Percentiles rank a stretch among this genome's conserved stretches.
These are phyloP conservation scores for Enteromius viviparus DNA, from an alignment of 2,797 vertebrate genomes.

Conservation along the genomic window DNA sequence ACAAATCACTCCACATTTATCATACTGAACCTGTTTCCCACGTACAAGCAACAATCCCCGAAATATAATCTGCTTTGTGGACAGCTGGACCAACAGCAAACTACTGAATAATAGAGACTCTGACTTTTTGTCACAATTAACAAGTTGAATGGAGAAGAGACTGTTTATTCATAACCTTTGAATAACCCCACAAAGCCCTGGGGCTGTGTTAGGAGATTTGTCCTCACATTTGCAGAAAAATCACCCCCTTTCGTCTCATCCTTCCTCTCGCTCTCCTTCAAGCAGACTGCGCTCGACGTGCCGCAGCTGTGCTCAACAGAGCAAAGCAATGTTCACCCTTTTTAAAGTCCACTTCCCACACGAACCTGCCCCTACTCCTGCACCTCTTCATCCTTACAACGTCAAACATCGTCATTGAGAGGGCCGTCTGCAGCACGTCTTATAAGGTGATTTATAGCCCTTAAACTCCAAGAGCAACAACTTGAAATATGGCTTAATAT, in stretches of 20 bases:
- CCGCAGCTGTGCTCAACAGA: slow-evolving; percentile 60
- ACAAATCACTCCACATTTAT: slow-evolving; percentile 3
- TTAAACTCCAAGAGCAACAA: slow-evolving; percentile 11
- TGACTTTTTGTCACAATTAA: slow-evolving; percentile 23
- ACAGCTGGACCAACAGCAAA: not conserved
- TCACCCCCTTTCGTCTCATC: slow-evolving; percentile 26
- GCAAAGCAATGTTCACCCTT: slow-evolving; percentile 54
- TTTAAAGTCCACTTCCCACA: slow-evolving; percentile 56
- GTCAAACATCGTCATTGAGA: slow-evolving; percentile 49
- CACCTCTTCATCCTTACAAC: slow-evolving; percentile 53
- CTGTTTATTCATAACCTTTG: slow-evolving; percentile 27
- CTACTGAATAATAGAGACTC: not conserved
- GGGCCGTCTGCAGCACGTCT: slow-evolving; percentile 12
- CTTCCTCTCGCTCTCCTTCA: slow-evolving; percentile 35
- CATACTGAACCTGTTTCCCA: not conserved
- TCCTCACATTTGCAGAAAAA: slow-evolving; percentile 51
- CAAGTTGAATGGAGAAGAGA: slow-evolving; percentile 2
- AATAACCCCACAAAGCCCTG: slow-evolving; percentile 33
- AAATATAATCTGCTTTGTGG: slow-evolving; percentile 21
- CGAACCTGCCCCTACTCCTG: slow-evolving; percentile 42
- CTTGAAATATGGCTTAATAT: slow-evolving; percentile 5
- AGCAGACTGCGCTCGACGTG: slow-evolving; percentile 50
- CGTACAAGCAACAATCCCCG: not conserved
- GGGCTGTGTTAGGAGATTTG: slow-evolving; percentile 39
- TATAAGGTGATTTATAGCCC: slow-evolving; percentile 34